Evolutionary conservation across 2,113 vertebrate species (phyloP).

Genomic region (Oncorhynchus tshawytscha): DNA sequence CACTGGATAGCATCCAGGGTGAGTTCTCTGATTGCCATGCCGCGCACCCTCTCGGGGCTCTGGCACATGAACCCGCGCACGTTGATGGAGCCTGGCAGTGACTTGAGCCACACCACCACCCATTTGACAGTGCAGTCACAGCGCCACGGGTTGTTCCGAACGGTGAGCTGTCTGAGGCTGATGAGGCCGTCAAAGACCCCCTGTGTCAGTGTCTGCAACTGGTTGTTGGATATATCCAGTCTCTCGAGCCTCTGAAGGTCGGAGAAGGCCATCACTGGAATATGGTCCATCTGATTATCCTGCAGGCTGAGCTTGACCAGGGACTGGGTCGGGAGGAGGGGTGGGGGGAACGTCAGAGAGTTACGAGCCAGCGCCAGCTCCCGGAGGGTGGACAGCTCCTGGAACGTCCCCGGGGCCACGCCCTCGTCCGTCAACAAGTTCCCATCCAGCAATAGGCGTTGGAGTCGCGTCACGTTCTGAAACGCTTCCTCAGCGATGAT

Average conservation of each 20-base stretch:
- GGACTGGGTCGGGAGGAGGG: slow-evolving; percentile 84
- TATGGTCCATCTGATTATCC: slow-evolving; percentile 94
- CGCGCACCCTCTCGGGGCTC: slow-evolving; percentile 89
- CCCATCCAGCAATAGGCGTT: slow-evolving; percentile 92
- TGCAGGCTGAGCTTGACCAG: slow-evolving; percentile 89
- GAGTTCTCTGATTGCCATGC: slow-evolving; percentile 95
- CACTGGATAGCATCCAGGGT: slow-evolving; percentile 91
- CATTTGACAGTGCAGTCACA: slow-evolving; percentile 94
- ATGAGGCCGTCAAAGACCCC: slow-evolving; percentile 90
- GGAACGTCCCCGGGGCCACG: slow-evolving; percentile 91
- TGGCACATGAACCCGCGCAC: slow-evolving; percentile 93
- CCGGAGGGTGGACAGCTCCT: slow-evolving; percentile 85
- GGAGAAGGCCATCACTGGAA: slow-evolving; percentile 87
- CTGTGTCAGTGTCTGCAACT: slow-evolving; percentile 83
- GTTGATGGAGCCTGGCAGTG: slow-evolving; percentile 84
- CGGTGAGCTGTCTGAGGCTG: slow-evolving; percentile 86
- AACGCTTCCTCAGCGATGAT: slow-evolving; percentile 92
- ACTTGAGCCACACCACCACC: slow-evolving; percentile 96
- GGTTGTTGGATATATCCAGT: slow-evolving; percentile 94
- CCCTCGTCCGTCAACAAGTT: slow-evolving; percentile 94
- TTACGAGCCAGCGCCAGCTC: slow-evolving; percentile 94
- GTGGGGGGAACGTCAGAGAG: slow-evolving; percentile 88
- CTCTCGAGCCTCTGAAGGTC: slow-evolving; percentile 86
- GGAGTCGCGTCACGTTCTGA: slow-evolving; percentile 89
- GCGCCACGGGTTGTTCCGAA: slow-evolving; percentile 91